A percentile compares a stretch with the other conserved stretches of the same genome.
Evolutionary conservation across 2,888 invertebrate genomes (phyloP).

Genomic region (Spialia ferax): DNA sequence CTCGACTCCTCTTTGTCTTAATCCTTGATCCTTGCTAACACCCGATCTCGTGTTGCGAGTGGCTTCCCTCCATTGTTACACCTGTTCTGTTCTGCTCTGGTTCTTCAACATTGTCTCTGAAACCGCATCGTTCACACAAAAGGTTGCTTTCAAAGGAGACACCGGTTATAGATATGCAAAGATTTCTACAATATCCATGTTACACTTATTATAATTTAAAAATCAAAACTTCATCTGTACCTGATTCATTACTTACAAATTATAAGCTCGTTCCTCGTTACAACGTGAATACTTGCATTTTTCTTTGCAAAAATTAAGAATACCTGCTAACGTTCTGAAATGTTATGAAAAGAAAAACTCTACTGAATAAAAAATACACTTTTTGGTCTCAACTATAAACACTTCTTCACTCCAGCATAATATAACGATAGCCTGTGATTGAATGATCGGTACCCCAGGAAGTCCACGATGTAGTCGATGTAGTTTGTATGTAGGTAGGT

Average conservation of each 20-base stretch:
- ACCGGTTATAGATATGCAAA: slow-evolving; percentile 1
- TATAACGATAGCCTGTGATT: slow-evolving; percentile 14
- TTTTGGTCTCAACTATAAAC: neutral
- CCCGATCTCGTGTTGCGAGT: slow-evolving; percentile 56
- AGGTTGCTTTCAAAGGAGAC: slow-evolving; percentile 15
- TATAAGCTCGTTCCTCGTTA: too few relatives aligned
- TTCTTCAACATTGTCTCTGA: slow-evolving; percentile 50
- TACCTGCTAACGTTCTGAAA: neutral
- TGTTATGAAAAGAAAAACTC: neutral
- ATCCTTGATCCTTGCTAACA: slow-evolving; percentile 34
- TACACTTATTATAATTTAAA: neutral
- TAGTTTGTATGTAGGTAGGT: too few relatives aligned
- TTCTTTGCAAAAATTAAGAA: too few relatives aligned
- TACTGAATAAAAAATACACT: slow-evolving; percentile 1
- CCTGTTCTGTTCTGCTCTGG: slow-evolving; percentile 65
- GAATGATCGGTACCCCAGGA: slow-evolving; percentile 15
- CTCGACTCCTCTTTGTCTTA: slow-evolving; percentile 38
- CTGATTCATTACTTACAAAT: too few relatives aligned
- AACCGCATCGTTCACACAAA: slow-evolving; percentile 29
- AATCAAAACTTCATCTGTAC: too few relatives aligned
- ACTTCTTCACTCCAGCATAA: neutral
- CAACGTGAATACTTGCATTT: too few relatives aligned
- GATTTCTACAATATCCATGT: neutral
- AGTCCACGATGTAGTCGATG: neutral
- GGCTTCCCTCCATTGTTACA: slow-evolving; percentile 42